Conservation (phyloP, 2,888 invertebrate species). For the Drosophila neonasuta region DNA sequence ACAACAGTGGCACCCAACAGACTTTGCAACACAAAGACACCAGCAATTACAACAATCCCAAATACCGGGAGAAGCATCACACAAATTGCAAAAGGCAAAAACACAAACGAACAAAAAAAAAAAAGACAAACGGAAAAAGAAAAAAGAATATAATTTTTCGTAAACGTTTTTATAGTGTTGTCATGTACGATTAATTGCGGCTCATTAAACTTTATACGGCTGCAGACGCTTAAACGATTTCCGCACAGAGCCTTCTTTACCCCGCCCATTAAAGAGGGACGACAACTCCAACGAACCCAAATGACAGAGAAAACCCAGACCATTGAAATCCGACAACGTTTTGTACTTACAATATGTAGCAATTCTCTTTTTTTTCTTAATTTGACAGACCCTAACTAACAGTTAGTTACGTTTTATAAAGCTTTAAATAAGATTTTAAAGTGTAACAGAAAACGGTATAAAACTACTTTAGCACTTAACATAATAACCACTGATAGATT, state of each 20-base stretch:
- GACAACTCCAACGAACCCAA: slow-evolving; percentile 43
- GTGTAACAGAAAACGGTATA: too few species aligned
- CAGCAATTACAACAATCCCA: slow-evolving; percentile 52
- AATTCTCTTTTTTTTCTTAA: not conserved
- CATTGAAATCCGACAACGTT: slow-evolving; percentile 19
- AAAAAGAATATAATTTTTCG: slow-evolving; percentile 67
- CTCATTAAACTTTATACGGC: slow-evolving; percentile 82
- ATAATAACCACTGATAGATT: too few species aligned
- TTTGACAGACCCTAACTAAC: slow-evolving; percentile 2
- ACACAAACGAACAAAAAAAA: not conserved
- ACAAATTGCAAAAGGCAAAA: slow-evolving; percentile 22
- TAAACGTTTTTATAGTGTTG: slow-evolving; percentile 79
- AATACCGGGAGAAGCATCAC: slow-evolving; percentile 14
- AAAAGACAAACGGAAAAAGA: slow-evolving; percentile 6
- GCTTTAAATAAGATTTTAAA: not conserved
- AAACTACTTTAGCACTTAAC: too few species aligned
- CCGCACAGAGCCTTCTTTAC: slow-evolving; percentile 28
- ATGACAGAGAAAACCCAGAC: slow-evolving; percentile 3
- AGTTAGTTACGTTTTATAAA: not conserved
- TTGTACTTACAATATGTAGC: not conserved
- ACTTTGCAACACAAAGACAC: slow-evolving; percentile 49
- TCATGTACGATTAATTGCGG: slow-evolving; percentile 82
- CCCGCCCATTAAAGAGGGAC: not conserved
- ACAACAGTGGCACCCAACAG: slow-evolving; percentile 20
- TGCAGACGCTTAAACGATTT: slow-evolving; percentile 63